A percentile compares a stretch with the other conserved stretches of the same genome.
phyloP scores from a whole-genome alignment of 2,888 invertebrate genomes.

The Steinernema hermaphroditum region DNA sequence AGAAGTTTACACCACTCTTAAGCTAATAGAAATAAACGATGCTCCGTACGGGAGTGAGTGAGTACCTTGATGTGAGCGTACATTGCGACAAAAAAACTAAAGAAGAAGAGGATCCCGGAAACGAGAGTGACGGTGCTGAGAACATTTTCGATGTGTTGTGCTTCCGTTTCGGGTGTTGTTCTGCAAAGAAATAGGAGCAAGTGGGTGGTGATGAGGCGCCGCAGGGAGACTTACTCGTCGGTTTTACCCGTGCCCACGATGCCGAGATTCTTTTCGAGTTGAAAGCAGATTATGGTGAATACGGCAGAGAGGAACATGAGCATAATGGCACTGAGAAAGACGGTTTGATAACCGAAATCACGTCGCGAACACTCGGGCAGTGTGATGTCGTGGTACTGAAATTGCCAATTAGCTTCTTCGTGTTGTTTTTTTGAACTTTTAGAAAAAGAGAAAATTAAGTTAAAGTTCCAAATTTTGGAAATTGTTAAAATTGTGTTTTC shows the following conservation, averaged over 20 bases:
- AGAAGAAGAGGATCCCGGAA: slow-evolving; percentile 71
- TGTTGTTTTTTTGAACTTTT: too few species aligned
- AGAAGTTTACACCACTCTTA: slow-evolving; percentile 53
- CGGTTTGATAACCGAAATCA: slow-evolving; percentile 70
- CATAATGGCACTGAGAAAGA: slow-evolving; percentile 69
- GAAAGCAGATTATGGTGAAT: slow-evolving; percentile 70
- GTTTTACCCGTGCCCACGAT: not conserved
- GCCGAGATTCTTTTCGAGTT: slow-evolving; percentile 47
- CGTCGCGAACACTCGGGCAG: slow-evolving; percentile 69
- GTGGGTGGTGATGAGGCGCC: too few species aligned
- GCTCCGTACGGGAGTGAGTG: too few species aligned
- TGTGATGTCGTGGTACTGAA: slow-evolving; percentile 70
- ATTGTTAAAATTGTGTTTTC: too few species aligned
- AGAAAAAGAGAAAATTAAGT: too few species aligned
- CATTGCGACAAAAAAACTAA: slow-evolving; percentile 72
- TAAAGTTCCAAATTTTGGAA: too few species aligned
- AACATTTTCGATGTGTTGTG: slow-evolving; percentile 42
- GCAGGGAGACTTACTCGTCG: not conserved
- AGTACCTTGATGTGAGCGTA: slow-evolving; percentile 71
- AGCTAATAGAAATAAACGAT: too few species aligned
- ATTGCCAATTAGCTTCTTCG: slow-evolving; percentile 35
- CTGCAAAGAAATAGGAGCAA: not conserved
- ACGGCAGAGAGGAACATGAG: slow-evolving; percentile 71
- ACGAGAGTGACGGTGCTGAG: slow-evolving; percentile 70
- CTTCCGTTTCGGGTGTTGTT: not conserved